phyloP scores from a whole-genome alignment of 2,797 vertebrate genomes.

The Gila robusta region DNA sequence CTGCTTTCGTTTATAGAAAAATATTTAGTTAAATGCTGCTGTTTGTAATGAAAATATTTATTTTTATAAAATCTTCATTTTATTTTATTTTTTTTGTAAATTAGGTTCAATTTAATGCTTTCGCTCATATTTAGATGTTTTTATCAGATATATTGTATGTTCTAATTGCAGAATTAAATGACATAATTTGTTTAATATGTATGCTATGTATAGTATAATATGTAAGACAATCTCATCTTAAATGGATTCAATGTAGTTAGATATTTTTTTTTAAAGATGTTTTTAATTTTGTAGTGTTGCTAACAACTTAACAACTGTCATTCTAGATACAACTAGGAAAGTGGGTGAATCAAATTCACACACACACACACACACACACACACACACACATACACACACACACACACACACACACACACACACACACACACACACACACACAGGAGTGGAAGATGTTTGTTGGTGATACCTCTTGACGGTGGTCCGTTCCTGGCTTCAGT shows the following conservation, averaged over 20 bases:
- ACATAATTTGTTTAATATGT: background rate
- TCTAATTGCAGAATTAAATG: background rate
- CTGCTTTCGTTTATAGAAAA: background rate
- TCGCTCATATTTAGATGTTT: background rate
- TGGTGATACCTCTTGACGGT: slow-evolving; percentile 86
- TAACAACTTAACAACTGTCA: background rate
- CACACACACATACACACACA: background rate
- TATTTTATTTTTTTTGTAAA: too few relatives aligned
- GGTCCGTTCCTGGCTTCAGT: slow-evolving; percentile 77
- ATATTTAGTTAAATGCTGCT: background rate
- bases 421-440: background rate
- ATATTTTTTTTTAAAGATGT: background rate
- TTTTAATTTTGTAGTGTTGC: background rate
- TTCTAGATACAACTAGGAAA: background rate
- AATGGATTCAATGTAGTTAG: background rate
- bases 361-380: too few relatives aligned
- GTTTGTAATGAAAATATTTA: background rate
- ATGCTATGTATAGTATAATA: background rate
- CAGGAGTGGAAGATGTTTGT: slow-evolving; percentile 1
- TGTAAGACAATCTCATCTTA: background rate
- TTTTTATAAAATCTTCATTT: background rate
- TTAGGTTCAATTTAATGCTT: background rate
- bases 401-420: background rate
- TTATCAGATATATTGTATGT: background rate
- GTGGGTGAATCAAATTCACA: background rate